These are phyloP conservation scores for Zoanthus sansibaricus DNA, from an alignment of 92 coral and sea anemone genomes.

Conservation along the genomic window DNA sequence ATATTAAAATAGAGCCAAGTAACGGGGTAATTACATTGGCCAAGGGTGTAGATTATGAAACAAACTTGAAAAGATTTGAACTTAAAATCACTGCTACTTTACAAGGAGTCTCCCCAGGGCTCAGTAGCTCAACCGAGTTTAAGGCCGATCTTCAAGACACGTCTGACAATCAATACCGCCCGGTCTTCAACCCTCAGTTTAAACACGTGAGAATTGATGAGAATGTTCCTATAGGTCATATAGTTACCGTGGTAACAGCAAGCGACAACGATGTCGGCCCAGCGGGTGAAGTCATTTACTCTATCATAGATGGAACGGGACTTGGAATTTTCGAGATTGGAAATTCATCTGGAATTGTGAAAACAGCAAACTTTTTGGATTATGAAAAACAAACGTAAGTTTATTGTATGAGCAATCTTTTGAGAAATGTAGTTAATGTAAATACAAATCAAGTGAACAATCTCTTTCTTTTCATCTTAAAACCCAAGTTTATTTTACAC, in stretches of 20 bases:
- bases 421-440: no score
- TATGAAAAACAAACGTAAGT: slow-evolving; percentile 62
- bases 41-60: slow-evolving; percentile 44
- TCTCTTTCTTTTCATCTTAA: no score
- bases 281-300: slow-evolving; percentile 65
- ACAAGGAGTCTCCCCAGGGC: slow-evolving; percentile 39
- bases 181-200: slow-evolving; percentile 59
- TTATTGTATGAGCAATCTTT: no score
- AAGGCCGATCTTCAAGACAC: slow-evolving; percentile 66
- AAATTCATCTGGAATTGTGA: slow-evolving; percentile 63
- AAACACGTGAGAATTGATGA: slow-evolving; percentile 36
- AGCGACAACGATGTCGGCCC: slow-evolving; percentile 56
- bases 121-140: slow-evolving; percentile 46
- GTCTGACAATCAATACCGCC: slow-evolving; percentile 73
- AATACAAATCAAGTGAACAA: no score
- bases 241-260: slow-evolving; percentile 57
- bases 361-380: slow-evolving; percentile 65
- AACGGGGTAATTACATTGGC: slow-evolving; percentile 76
- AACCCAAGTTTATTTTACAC: no score
- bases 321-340: slow-evolving; percentile 72
- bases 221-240: slow-evolving; percentile 42
- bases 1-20: slow-evolving; percentile 54
- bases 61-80: slow-evolving; percentile 19
- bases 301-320: slow-evolving; percentile 80
- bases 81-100: slow-evolving; percentile 65